Conservation (phyloP, 2,797 vertebrate genomes). For the Pseudochirops cupreus region DNA sequence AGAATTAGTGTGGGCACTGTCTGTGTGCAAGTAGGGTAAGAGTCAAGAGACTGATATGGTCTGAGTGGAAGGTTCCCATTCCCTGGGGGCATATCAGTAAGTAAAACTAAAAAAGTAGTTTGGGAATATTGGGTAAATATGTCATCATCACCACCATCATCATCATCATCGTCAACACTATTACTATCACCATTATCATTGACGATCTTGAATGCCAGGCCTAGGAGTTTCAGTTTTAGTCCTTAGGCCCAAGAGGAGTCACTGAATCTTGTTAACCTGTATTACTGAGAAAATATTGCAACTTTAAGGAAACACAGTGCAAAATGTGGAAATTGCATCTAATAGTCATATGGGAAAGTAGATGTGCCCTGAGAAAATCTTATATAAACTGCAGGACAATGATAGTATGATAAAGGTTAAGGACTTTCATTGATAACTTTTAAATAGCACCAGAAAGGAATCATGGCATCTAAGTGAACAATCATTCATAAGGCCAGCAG, state of each 20-base stretch:
- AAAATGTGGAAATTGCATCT: background rate
- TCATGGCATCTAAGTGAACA: background rate
- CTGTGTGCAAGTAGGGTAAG: background rate
- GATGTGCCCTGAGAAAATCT: background rate
- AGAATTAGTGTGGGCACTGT: background rate
- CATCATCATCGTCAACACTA: background rate
- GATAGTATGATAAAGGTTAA: background rate
- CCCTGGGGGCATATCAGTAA: background rate
- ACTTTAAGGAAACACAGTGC: background rate
- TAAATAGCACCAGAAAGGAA: background rate
- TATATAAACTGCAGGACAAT: background rate
- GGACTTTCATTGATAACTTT: background rate
- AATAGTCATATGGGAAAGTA: background rate
- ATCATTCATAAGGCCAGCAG: background rate
- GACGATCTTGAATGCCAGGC: background rate
- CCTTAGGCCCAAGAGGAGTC: background rate
- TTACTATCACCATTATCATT: background rate
- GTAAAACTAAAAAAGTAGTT: background rate
- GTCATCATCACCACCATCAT: background rate
- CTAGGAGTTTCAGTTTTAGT: background rate
- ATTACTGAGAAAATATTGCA: conserved; percentile 9
- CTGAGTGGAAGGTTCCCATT: background rate
- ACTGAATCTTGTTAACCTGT: background rate
- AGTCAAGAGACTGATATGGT: background rate
- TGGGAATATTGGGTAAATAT: background rate